Base-by-base conservation (phyloP, 2,797 vertebrate genomes). In the Typhlichthys subterraneus region DNA sequence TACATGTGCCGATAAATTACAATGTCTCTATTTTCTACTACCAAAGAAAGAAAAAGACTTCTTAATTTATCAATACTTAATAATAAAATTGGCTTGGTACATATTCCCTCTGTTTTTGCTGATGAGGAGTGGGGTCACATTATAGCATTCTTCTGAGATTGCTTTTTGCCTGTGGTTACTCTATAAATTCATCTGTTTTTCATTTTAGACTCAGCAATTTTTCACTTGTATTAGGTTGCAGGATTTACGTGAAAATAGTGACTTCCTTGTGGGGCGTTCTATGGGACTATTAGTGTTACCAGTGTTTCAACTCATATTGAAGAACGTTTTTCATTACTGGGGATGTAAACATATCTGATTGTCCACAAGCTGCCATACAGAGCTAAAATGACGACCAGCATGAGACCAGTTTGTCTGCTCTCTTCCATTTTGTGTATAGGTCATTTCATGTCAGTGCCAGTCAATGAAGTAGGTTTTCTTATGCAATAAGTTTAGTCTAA, bases 161-260 rank as follows among this genome's bases (percentile, higher is more conserved):
- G 42, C 61, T 68, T 63, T 57, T 57, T 67, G 70, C 51, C 45
- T 46, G 58, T 11, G 57, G 64, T 65, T 67, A 51, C 62, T 12
- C 59, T 63, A 67, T 79, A 73, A 75, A 67, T 72, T 79, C 85
- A 87, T 89, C 88, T 91, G 90, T 65, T 88, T 87, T 79, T 78
- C 73, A 87, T 91, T 79, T 83, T 46, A 78, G 59, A 79, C 72
- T 80, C 77, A 79, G 76, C 80, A 72, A 86, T 87, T 84, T 78
- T 75, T 46, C 69, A 74, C 87, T 81, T 77, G 69, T 86, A 87
- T 87, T 73, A 78, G 70, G 60, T 67, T 67, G 69, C 66, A 78
- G 72, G 61, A 74, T 72, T 83, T 76, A 62, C 70, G 71, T 73
- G 49, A 59, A 81, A 77, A 72, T 79, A 67, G 77, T 75, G 45